phyloP scores from a whole-genome alignment of 2,797 vertebrate genomes.

The Acanthopagrus latus region DNA sequence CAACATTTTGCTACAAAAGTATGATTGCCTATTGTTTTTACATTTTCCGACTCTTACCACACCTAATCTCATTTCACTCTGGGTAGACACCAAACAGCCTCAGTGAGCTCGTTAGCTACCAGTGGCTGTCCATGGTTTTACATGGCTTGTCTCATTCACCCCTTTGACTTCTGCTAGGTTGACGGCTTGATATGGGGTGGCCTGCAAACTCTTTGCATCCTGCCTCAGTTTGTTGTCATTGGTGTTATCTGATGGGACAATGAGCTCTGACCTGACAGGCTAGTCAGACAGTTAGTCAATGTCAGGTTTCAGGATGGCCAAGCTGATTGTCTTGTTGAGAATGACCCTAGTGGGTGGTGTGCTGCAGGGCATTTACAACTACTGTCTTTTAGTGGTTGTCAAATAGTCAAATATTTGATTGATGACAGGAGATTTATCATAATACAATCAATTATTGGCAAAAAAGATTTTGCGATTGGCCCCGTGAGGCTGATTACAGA shows the following conservation, averaged over 20 bases:
- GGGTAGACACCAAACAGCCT: too few species aligned
- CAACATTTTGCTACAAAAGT: neutral
- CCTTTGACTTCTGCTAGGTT: neutral
- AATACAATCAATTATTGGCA: too few species aligned
- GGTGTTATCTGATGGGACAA: slow-evolving; percentile 8
- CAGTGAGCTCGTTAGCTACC: neutral
- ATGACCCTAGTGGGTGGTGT: neutral
- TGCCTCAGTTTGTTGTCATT: neutral
- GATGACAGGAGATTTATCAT: too few species aligned
- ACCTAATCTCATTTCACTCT: neutral
- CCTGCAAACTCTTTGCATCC: neutral
- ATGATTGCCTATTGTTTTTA: neutral
- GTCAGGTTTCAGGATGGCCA: slow-evolving; percentile 7
- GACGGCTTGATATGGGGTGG: neutral
- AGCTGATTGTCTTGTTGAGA: slow-evolving; percentile 18
- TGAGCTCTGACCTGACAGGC: slow-evolving; percentile 7
- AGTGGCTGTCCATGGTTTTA: neutral
- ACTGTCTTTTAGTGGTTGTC: too few species aligned
- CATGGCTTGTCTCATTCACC: neutral
- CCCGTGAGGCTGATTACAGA: too few species aligned
- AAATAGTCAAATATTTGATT: too few species aligned
- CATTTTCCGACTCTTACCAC: neutral
- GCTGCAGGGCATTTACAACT: too few species aligned
- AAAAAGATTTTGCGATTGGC: too few species aligned
- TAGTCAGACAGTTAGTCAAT: slow-evolving; percentile 6